Percentiles rank a stretch among this genome's conserved stretches.
Evolutionary conservation across 2,113 vertebrate genomes (phyloP).

Genomic region (Colistium nudipinnis): DNA sequence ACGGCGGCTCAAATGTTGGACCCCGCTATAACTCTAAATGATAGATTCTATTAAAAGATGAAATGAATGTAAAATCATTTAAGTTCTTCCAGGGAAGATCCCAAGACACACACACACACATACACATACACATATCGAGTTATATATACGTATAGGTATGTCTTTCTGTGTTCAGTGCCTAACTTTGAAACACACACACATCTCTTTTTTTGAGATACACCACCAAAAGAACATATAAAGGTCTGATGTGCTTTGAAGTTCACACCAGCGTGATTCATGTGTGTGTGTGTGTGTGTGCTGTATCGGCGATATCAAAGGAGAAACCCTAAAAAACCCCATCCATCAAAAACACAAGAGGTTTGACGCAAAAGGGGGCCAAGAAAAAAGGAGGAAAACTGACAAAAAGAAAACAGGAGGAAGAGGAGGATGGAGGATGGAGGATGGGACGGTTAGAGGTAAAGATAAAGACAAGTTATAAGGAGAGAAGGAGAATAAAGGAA

Average conservation of each 20-base stretch:
- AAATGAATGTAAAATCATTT: background rate
- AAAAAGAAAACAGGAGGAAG: background rate
- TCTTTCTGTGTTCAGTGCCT: too few relatives aligned
- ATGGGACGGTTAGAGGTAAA: too few relatives aligned
- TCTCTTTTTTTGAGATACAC: background rate
- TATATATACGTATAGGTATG: too few relatives aligned
- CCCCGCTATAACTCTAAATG: too few relatives aligned
- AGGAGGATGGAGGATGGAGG: too few relatives aligned
- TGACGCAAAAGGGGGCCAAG: constrained; percentile 17
- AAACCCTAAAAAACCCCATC: constrained; percentile 18
- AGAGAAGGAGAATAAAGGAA: too few relatives aligned
- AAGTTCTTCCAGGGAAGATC: too few relatives aligned
- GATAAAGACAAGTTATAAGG: background rate
- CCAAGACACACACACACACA: background rate
- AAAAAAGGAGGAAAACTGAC: background rate
- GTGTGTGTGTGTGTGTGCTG: background rate
- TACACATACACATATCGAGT: background rate
- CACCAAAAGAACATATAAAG: constrained; percentile 5
- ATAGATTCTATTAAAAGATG: too few relatives aligned
- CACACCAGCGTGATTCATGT: constrained; percentile 1
- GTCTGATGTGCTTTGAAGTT: constrained; percentile 14
- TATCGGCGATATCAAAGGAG: constrained; percentile 15
- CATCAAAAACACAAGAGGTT: constrained; percentile 33
- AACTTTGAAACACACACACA: background rate
- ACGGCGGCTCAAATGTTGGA: too few relatives aligned